Base-by-base conservation (phyloP, 2,888 invertebrate species). In the Lepidocyrtoides sp. region DNA sequence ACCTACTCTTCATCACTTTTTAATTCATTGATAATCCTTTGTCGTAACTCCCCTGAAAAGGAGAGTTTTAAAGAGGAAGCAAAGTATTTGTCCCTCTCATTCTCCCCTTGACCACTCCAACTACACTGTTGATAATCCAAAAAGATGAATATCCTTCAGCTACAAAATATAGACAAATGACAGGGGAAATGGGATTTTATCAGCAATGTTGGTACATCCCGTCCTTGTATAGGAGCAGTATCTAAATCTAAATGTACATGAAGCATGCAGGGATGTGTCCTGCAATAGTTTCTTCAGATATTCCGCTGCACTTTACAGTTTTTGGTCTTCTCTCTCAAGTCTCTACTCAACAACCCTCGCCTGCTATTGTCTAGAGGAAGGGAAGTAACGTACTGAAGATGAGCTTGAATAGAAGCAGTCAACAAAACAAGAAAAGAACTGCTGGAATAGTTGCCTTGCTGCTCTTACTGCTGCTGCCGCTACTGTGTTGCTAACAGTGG, bases 151-250 rank as follows among this genome's bases (percentile, higher is more conserved):
- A 14, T 75, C 10, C 41, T 20, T 77, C 29, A 57, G 36, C 23
- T 12, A n/a, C 17, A 63, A 63, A 20, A 36, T 36, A 36, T 23
- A 36, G 81, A 81, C 57, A 81, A 81, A 81, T 60, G 81, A 81
- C 81, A 81, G 41, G 54, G n/a, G 54, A 60, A 60, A 60, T 81
- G 8, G 60, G 57, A 12, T 81, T 81, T 81, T 81, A 81, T 81
- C 81, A 81, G 81, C n/a, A n/a, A 81, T 81, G 81, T n/a, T 60
- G 23, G 23, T 81, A 41, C 60, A 81, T 81, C 81, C 81, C 81
- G 81, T 36, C 36, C 36, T n/a, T 36, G 36, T 81, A 51, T 23
- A 3, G 57, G 81, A n/a, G n/a, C n/a, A n/a, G n/a, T n/a, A n/a
- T n/a, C n/a, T n/a, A n/a, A n/a, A n/a, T n/a, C n/a, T n/a, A n/a